Percentiles rank a stretch among this genome's conserved stretches.
Evolutionary conservation across 2,888 invertebrate genomes (phyloP).

Genomic region (Caenorhabditis afra): DNA sequence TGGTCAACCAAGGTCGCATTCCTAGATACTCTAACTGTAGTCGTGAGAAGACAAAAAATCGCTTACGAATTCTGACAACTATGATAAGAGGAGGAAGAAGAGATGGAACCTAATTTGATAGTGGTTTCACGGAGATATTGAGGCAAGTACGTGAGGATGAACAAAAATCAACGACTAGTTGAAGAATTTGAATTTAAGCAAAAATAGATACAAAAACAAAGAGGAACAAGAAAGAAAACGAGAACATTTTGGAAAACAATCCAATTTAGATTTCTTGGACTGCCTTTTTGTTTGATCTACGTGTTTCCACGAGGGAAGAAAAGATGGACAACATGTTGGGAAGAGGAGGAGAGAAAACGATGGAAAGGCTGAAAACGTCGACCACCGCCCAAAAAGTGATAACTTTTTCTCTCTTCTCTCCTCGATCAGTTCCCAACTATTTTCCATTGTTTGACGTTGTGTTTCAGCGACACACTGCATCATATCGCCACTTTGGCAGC

Average conservation of each 20-base stretch:
- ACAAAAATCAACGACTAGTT: constrained; percentile 44
- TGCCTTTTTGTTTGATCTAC: constrained; percentile 9
- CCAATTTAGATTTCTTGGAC: background rate
- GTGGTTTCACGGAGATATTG: constrained; percentile 18
- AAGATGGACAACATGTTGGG: background rate
- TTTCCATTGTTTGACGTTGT: constrained; percentile 38
- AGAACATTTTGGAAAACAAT: no score
- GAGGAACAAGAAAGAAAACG: background rate
- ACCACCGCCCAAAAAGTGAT: constrained; percentile 12
- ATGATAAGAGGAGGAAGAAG: background rate
- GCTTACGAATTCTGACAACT: constrained; percentile 33
- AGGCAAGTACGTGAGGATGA: constrained; percentile 20
- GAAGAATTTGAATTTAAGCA: no score
- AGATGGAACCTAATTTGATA: constrained; percentile 48
- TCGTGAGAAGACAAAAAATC: constrained; percentile 14
- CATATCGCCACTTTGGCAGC: constrained; percentile 1
- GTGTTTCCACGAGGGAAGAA: background rate
- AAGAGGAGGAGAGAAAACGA: constrained; percentile 10
- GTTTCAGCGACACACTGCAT: constrained; percentile 14
- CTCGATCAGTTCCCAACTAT: constrained; percentile 12
- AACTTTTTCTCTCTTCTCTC: constrained; percentile 2
- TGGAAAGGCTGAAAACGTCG: background rate
- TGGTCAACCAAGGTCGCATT: constrained; percentile 52
- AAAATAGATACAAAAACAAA: background rate
- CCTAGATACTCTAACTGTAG: constrained; percentile 39